A percentile compares a stretch with the other conserved stretches of the same genome.
These are phyloP conservation scores for Nesidiocoris tenuis DNA, from an alignment of 2,888 invertebrate genomes.

Conservation along the genomic window DNA sequence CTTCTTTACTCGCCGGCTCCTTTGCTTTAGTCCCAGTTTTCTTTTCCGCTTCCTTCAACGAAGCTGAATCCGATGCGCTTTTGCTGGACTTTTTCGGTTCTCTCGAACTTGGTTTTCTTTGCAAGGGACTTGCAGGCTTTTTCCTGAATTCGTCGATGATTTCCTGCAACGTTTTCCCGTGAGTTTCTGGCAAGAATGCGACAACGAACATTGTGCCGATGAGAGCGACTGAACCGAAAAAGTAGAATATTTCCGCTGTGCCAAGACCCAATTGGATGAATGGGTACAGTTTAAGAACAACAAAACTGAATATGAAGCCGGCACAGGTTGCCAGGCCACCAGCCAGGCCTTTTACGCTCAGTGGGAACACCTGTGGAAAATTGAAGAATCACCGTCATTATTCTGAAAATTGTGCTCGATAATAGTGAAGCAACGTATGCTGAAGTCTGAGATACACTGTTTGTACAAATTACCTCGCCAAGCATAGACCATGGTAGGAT, in stretches of 20 bases:
- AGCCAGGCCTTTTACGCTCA: conserved; percentile 58
- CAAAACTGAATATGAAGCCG: conserved; percentile 60
- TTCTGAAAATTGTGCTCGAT: no score
- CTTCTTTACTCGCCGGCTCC: neutral
- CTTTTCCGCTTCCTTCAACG: conserved; percentile 2
- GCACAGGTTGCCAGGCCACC: conserved; percentile 57
- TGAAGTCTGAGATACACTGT: no score
- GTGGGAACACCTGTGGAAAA: conserved; percentile 57
- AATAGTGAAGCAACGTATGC: no score
- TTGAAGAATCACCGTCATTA: no score
- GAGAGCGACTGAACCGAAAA: conserved; percentile 57
- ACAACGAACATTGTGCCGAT: conserved; percentile 58
- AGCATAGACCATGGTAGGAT: conserved; percentile 62
- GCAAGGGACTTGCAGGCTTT: neutral
- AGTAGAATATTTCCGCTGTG: conserved; percentile 58
- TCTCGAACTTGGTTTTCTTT: conserved; percentile 2
- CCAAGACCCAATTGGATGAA: conserved; percentile 55
- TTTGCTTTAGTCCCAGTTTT: neutral
- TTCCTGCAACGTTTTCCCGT: conserved; percentile 56
- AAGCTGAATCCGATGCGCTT: neutral
- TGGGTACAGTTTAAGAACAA: conserved; percentile 59
- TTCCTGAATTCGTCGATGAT: conserved; percentile 44
- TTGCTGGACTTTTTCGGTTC: neutral
- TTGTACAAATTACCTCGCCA: conserved; percentile 60
- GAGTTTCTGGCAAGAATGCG: conserved; percentile 59